Evolutionary conservation across 2,113 vertebrate genomes (phyloP).

Genomic region (Menidia beryllina): DNA sequence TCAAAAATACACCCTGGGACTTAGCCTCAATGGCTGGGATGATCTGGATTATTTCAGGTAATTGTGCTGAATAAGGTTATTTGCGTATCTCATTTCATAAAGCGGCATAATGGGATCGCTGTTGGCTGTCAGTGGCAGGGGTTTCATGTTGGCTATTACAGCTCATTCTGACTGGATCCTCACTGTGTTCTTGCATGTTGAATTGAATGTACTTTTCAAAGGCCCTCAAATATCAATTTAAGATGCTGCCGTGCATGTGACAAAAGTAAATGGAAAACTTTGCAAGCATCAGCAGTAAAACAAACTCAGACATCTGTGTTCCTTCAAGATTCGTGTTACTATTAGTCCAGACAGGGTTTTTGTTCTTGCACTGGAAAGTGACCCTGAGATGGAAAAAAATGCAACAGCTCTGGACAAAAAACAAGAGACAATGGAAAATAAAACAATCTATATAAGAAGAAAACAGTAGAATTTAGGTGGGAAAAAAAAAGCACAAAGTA

Average conservation of each 20-base stretch:
- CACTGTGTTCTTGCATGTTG: not conserved
- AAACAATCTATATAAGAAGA: no score
- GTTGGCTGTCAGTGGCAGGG: not conserved
- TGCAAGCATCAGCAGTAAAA: not conserved
- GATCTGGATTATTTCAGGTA: constrained; percentile 84
- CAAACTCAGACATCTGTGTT: not conserved
- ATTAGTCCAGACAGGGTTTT: not conserved
- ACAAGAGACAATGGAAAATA: no score
- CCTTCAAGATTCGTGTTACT: not conserved
- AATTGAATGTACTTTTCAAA: no score
- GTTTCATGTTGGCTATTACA: not conserved
- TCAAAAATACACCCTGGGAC: constrained; percentile 77
- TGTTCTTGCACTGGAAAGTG: not conserved
- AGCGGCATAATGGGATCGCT: not conserved
- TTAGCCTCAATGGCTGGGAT: constrained; percentile 84
- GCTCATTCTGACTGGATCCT: not conserved
- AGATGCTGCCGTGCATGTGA: not conserved
- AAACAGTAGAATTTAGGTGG: no score
- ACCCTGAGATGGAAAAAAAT: no score
- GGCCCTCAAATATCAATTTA: no score
- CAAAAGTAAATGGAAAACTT: not conserved
- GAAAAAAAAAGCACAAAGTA: no score
- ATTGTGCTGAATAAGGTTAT: not conserved
- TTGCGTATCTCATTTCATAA: not conserved
- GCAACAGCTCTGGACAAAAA: no score